Conservation (phyloP, 2,888 invertebrate species). For the Stenodera caucasica region DNA sequence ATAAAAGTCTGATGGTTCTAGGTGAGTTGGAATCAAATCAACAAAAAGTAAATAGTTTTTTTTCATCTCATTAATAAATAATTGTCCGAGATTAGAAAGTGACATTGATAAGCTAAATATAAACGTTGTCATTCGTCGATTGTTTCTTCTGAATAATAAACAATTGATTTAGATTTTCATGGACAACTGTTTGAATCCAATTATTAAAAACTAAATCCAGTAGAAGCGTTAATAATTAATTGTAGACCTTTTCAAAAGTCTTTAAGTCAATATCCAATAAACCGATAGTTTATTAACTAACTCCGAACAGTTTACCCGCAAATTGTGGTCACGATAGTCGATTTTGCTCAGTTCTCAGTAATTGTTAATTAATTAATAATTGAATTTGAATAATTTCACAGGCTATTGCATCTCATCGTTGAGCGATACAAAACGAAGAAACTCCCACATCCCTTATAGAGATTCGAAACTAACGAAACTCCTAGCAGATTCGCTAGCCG, state of each 20-base stretch:
- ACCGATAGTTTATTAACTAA: conserved; percentile 19
- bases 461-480: conserved; percentile 94
- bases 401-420: conserved; percentile 94
- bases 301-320: conserved; percentile 14
- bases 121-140: neutral
- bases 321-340: conserved; percentile 12
- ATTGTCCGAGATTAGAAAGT: too few species aligned
- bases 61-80: too few species aligned
- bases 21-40: too few species aligned
- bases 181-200: conserved; percentile 7
- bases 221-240: conserved; percentile 31
- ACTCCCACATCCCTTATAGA: conserved; percentile 89
- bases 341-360: neutral
- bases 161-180: neutral
- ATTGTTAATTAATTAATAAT: neutral
- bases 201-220: neutral
- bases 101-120: neutral
- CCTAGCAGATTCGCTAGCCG: conserved; percentile 89
- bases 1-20: conserved; percentile 91
- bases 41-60: too few species aligned
- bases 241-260: conserved; percentile 32
- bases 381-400: conserved; percentile 47
- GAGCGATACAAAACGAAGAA: conserved; percentile 76
- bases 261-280: conserved; percentile 22
- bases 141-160: neutral